Base-by-base conservation (phyloP, 2,113 vertebrate species). In the Otolemur garnettii region DNA sequence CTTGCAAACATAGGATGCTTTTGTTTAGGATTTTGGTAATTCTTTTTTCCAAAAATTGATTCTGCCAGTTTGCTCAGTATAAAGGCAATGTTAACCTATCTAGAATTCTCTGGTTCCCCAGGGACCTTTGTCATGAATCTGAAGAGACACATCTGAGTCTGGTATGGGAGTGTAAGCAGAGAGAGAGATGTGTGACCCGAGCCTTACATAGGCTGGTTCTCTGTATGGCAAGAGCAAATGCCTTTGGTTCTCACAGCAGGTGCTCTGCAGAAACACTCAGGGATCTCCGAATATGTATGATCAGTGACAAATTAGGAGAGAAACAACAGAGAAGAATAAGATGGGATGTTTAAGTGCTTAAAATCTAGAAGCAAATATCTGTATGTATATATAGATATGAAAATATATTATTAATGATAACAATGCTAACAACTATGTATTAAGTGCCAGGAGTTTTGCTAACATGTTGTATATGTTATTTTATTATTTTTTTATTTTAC, bases 311-410 rank as follows among this genome's bases (percentile, higher is more conserved):
- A 87, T 62, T 66, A n/a, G 64, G 38, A 85, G 45, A 94, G 42
- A 69, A 80, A 81, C 28, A 66, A 66, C 24, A 30, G 38, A 33
- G 9, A 53, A 77, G 60, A 84, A 59, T 62, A 60, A 59, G 22
- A 84, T 66, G n/a, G 22, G 21, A 53, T 75, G 4, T 69, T 78
- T 92, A 72, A 21, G 26, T 81, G 71, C 62, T 95, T 91, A 93
- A 93, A 91, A 85, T 81, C 38, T 85, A 68, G 38, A 85, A 69
- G 55, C 11, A 92, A 74, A 95, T 62, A 79, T 75, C 60, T 35
- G 26, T 38, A 33, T 2, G 42, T 22, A 62, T 24, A 72, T n/a
- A 75, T 38, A 53, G 60, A 64, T 60, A 80, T 72, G 21, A 60
- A 64, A 83, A 71, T 57, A 18, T 33, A 72, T 35, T 28, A 21